Evolutionary conservation across 2,888 invertebrate species (phyloP), one percentile per base, ranked within the genome.

Genomic region (Drosophila infuscata): DNA sequence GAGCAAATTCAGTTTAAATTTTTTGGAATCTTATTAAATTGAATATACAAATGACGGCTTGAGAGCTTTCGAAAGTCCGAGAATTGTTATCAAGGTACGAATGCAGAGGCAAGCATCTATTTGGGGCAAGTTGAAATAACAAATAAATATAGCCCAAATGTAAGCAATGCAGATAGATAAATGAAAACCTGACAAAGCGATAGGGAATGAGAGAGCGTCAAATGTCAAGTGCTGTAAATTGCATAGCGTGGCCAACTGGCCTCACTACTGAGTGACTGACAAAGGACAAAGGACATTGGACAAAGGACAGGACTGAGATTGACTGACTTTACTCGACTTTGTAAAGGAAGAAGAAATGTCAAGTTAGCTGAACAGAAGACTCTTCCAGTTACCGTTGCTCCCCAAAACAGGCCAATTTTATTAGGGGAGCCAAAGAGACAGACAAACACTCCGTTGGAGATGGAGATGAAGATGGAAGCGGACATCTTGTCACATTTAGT

Each of bases 181-280:
- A 46, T 25, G 46, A 46, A 46, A 25, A 15, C 25, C 25, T 25
- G 15, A 15, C 46, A 15, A 15, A 46, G 15, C 8, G 52, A 20
- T 3, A 11, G 35, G 12, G 12, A 35, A 25, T 25, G 30, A 25
- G 12, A n/a, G 49, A 35, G 48, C 48, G 46, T 20, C 65, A 69
- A 86, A 74, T 74, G 79, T 87, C 85, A 79, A 88, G 82, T 74
- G 65, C 59, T 74, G 59, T 61, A 59, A 76, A 85, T 70, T 81
- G 60, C 65, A 70, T 59, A 58, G 76, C 64, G 52, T 60, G 70
- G 52, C 60, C 66, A 61, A 62, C 76, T 74, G 71, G 36, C 61
- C 68, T 76, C 35, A 58, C 57, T 29, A 54, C 64, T 71, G 67
- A 63, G 17, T 53, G 63, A 58, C 65, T 64, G 64, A 38, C 38